Evolutionary conservation across 2,888 invertebrate genomes (phyloP).

Genomic region (Cantharis nigra): DNA sequence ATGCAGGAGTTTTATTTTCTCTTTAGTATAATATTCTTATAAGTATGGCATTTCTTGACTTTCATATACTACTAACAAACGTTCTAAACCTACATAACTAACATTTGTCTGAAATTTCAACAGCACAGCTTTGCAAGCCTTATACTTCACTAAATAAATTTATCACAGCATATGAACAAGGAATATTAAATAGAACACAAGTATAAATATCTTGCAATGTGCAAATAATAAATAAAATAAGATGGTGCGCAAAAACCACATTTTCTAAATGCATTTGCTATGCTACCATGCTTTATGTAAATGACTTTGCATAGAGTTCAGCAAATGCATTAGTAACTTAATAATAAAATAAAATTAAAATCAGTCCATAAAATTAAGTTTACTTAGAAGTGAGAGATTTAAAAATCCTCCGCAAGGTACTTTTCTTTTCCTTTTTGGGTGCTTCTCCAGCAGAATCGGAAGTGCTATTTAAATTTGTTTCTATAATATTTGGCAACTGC

Average conservation of each 20-base stretch:
- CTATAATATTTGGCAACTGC: slow-evolving; percentile 35
- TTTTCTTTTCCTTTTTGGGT: slow-evolving; percentile 64
- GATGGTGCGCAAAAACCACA: slow-evolving; percentile 14
- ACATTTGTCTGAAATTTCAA: slow-evolving; percentile 5
- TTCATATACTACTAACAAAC: neutral
- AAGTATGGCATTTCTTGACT: slow-evolving; percentile 17
- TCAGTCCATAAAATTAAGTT: slow-evolving; percentile 5
- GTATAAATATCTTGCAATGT: slow-evolving; percentile 6
- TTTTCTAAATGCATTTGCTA: slow-evolving; percentile 6
- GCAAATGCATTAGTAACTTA: neutral
- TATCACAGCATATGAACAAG: slow-evolving; percentile 34
- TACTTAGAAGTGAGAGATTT: slow-evolving; percentile 23
- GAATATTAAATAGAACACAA: slow-evolving; percentile 34
- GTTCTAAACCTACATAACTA: slow-evolving; percentile 21
- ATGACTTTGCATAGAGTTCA: neutral
- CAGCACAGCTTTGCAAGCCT: slow-evolving; percentile 19
- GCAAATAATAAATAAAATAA: slow-evolving; percentile 19
- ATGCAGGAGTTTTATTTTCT: slow-evolving; percentile 6
- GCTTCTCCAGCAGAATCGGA: slow-evolving; percentile 31
- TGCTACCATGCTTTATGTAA: neutral
- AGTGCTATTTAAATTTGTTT: slow-evolving; percentile 41
- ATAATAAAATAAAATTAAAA: slow-evolving; percentile 7
- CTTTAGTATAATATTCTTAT: slow-evolving; percentile 1
- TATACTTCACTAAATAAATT: slow-evolving; percentile 29
- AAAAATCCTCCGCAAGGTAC: slow-evolving; percentile 60